Evolutionary conservation across 2,797 vertebrate genomes (phyloP).

Genomic region (Rhinogobio ventralis): DNA sequence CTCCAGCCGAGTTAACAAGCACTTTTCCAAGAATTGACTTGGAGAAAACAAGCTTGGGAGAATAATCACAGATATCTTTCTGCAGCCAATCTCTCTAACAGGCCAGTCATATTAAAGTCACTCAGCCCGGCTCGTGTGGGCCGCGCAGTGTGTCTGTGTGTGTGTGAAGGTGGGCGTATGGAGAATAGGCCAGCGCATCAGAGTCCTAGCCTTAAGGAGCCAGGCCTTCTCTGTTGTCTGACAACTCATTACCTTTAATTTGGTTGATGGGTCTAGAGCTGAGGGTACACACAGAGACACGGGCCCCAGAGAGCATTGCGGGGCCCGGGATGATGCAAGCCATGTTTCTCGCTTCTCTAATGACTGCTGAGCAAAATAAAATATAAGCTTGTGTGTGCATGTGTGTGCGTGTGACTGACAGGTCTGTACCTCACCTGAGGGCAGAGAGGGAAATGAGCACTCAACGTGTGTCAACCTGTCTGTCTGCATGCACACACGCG

Average conservation of each 20-base stretch:
- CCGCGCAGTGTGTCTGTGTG: not conserved
- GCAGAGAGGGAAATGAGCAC: conserved; percentile 66
- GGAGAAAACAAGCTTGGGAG: conserved; percentile 42
- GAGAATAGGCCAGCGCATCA: conserved; percentile 63
- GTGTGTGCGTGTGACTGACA: conserved; percentile 68
- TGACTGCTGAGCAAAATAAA: conserved; percentile 73
- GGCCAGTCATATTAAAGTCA: conserved; percentile 57
- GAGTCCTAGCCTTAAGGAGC: conserved; percentile 72
- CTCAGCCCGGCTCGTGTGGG: conserved; percentile 44
- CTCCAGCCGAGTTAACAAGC: conserved; percentile 35
- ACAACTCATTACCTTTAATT: conserved; percentile 86
- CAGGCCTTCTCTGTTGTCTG: conserved; percentile 69
- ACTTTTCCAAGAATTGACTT: conserved; percentile 14
- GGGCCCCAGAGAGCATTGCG: conserved; percentile 63
- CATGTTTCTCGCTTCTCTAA: conserved; percentile 76
- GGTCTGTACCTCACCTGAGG: conserved; percentile 66
- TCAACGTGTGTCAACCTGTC: conserved; percentile 65
- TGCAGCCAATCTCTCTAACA: conserved; percentile 53
- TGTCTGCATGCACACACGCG: conserved; percentile 24
- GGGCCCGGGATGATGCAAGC: conserved; percentile 76
- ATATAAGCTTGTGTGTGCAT: conserved; percentile 48
- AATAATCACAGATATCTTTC: conserved; percentile 52
- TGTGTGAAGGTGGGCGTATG: conserved; percentile 54
- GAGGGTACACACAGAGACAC: conserved; percentile 64
- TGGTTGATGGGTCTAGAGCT: conserved; percentile 77